A percentile compares a stretch with the other conserved stretches of the same genome.
Evolutionary conservation across 2,113 vertebrate species (phyloP).

Genomic region (Heliornis fulica): DNA sequence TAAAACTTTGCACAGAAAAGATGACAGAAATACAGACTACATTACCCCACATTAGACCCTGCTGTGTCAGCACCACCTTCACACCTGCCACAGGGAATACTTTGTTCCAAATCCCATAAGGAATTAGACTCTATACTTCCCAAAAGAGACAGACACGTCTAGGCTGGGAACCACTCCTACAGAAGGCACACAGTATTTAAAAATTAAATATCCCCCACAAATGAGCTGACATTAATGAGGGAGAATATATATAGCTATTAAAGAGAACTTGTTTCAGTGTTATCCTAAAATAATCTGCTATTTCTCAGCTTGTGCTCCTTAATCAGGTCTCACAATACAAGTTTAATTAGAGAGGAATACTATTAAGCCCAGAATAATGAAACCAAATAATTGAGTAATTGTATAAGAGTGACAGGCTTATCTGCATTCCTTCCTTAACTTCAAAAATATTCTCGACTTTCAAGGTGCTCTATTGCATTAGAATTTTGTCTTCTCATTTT

Average conservation of each 20-base stretch:
- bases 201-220: accelerated
- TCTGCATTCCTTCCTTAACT: neutral
- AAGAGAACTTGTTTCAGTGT: neutral
- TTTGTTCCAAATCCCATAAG: neutral
- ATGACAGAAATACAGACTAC: neutral
- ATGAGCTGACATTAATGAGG: neutral
- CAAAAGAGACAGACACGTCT: neutral
- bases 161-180: neutral
- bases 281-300: neutral
- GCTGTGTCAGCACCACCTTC: neutral
- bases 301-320: neutral
- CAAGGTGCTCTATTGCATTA: neutral
- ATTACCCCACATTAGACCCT: neutral
- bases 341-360: neutral
- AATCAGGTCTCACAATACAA: neutral
- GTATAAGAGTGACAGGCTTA: neutral
- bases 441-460: neutral
- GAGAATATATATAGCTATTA: neutral
- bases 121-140: neutral
- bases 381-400: neutral
- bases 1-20: neutral
- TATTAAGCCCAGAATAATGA: neutral
- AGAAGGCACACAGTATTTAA: neutral
- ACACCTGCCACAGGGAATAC: neutral
- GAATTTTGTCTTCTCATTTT: neutral